Evolutionary conservation across 2,113 vertebrate genomes (phyloP).

Genomic region (Aspiorhynchus laticeps): DNA sequence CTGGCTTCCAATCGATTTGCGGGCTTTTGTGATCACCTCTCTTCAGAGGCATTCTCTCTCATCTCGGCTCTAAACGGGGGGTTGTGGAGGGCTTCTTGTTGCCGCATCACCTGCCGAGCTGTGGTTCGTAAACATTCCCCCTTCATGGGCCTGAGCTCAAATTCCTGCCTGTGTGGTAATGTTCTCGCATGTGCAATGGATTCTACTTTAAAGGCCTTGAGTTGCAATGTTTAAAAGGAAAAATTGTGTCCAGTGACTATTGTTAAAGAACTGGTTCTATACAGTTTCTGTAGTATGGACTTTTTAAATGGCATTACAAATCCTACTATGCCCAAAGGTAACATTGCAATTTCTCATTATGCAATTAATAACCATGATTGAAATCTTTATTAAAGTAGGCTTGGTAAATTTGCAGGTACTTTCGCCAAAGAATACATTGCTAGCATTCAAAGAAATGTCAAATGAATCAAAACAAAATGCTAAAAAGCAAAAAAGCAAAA

Average conservation of each 20-base stretch:
- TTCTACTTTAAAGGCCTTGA: not conserved
- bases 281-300: not conserved
- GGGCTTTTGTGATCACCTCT: conserved; percentile 70
- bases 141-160: not conserved
- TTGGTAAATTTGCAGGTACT: not conserved
- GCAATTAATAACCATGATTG: not conserved
- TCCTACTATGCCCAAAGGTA: no score
- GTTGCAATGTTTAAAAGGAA: not conserved
- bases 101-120: conserved; percentile 16
- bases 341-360: not conserved
- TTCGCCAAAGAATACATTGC: not conserved
- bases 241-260: not conserved
- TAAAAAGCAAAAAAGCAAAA: no score
- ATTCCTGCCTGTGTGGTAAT: not conserved
- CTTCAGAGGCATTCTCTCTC: conserved; percentile 55
- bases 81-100: conserved; percentile 14
- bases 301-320: no score
- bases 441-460: not conserved
- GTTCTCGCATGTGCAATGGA: not conserved
- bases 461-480: no score
- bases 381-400: not conserved
- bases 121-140: not conserved
- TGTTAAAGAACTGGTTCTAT: not conserved
- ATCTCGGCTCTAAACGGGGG: conserved; percentile 50
- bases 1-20: conserved; percentile 74